Conservation (phyloP, 2,113 vertebrate species). For the Clarias gariepinus region DNA sequence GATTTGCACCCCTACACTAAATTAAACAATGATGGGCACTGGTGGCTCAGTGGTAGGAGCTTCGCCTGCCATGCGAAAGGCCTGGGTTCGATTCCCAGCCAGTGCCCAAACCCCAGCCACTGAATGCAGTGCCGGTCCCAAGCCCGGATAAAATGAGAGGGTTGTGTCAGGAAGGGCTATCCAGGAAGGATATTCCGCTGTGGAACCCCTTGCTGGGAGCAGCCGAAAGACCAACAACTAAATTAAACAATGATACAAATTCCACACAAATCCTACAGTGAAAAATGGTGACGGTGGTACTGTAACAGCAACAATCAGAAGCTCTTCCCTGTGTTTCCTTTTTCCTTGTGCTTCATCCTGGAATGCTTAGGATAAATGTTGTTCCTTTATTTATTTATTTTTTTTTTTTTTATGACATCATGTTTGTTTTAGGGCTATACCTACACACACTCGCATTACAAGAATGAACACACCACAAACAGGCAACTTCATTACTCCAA, state of each 20-base stretch:
- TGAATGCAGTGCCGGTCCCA: no score
- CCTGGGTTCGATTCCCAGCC: no score
- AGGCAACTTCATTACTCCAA: constrained; percentile 33
- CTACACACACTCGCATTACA: background rate
- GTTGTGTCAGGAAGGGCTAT: no score
- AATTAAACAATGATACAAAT: background rate
- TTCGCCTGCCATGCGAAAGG: no score
- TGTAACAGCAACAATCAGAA: background rate
- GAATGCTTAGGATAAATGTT: background rate
- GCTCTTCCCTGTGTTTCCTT: background rate
- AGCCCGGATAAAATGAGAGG: no score
- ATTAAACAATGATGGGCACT: background rate
- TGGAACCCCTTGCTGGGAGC: no score
- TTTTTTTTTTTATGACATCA: background rate
- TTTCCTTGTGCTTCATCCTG: background rate
- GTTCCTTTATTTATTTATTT: background rate
- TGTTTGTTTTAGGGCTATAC: background rate
- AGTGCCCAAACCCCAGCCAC: no score
- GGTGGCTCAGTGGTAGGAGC: no score
- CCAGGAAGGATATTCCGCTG: no score
- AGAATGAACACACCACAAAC: constrained; percentile 25
- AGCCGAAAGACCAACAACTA: no score
- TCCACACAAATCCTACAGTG: background rate
- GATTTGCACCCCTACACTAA: background rate
- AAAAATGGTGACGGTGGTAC: background rate